Percentiles rank a stretch among this genome's conserved stretches.
Evolutionary conservation across 2,888 invertebrate species (phyloP).

Genomic region (Ceraclea dissimilis): DNA sequence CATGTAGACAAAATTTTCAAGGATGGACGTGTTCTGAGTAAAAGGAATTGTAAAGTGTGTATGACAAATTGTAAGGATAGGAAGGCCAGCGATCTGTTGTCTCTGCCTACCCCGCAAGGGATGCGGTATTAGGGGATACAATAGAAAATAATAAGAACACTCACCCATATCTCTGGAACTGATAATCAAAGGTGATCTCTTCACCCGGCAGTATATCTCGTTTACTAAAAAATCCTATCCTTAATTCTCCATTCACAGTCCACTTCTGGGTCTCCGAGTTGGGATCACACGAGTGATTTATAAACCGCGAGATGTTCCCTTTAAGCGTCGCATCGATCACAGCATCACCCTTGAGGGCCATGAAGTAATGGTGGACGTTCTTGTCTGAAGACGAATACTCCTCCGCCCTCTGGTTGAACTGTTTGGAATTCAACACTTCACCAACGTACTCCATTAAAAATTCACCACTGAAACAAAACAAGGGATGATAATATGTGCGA

Average conservation of each 20-base stretch:
- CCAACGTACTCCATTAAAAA: slow-evolving; percentile 99
- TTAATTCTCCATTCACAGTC: slow-evolving; percentile 86
- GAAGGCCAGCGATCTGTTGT: too few species aligned
- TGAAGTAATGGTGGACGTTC: slow-evolving; percentile 93
- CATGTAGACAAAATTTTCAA: too few species aligned
- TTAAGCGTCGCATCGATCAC: slow-evolving; percentile 94
- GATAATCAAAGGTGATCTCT: slow-evolving; percentile 98
- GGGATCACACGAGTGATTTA: slow-evolving; percentile 98
- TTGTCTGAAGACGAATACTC: slow-evolving; percentile 78
- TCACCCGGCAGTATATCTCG: slow-evolving; percentile 76
- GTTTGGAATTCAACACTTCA: slow-evolving; percentile 86
- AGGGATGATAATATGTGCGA: not conserved
- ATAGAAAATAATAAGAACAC: slow-evolving; percentile 26
- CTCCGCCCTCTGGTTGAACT: slow-evolving; percentile 82
- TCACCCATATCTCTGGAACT: slow-evolving; percentile 94
- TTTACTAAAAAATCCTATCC: slow-evolving; percentile 95
- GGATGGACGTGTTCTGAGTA: too few species aligned
- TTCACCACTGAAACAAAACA: slow-evolving; percentile 62
- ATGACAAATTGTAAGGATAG: too few species aligned
- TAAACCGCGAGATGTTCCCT: slow-evolving; percentile 94
- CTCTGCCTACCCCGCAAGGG: too few species aligned
- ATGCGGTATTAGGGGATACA: too few species aligned
- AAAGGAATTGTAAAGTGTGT: too few species aligned
- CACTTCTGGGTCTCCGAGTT: slow-evolving; percentile 98
- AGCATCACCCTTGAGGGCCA: slow-evolving; percentile 88